phyloP scores from a whole-genome alignment of 2,113 vertebrate genomes.

The Camelus bactrianus region DNA sequence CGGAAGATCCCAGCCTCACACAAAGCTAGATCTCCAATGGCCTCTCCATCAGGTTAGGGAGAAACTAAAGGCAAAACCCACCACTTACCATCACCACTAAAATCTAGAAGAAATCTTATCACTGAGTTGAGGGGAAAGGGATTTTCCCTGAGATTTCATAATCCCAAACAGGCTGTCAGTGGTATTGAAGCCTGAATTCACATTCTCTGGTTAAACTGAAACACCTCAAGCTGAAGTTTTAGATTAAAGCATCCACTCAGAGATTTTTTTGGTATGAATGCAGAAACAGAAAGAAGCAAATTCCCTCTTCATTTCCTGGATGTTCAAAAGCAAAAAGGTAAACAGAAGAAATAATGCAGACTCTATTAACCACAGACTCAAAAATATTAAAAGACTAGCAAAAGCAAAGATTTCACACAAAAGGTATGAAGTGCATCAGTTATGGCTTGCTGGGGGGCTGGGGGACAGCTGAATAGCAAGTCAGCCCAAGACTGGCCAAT shows the following conservation, averaged over 20 bases:
- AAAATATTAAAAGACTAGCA: background rate
- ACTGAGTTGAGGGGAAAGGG: background rate
- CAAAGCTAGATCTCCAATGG: background rate
- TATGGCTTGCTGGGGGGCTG: background rate
- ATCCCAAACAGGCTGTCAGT: background rate
- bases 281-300: background rate
- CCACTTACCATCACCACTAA: background rate
- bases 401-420: background rate
- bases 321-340: background rate
- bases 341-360: background rate
- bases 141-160: background rate
- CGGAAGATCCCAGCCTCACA: background rate
- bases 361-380: background rate
- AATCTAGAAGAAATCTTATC: background rate
- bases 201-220: background rate
- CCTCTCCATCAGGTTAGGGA: background rate
- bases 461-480: background rate
- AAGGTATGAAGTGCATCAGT: background rate
- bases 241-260: background rate
- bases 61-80: background rate
- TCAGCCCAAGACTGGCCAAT: background rate
- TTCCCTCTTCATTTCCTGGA: slow-evolving; percentile 41
- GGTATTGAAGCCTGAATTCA: background rate
- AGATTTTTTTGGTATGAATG: background rate
- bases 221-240: background rate